Evolutionary conservation across 2,113 vertebrate species (phyloP).

Genomic region (Otus sunia): DNA sequence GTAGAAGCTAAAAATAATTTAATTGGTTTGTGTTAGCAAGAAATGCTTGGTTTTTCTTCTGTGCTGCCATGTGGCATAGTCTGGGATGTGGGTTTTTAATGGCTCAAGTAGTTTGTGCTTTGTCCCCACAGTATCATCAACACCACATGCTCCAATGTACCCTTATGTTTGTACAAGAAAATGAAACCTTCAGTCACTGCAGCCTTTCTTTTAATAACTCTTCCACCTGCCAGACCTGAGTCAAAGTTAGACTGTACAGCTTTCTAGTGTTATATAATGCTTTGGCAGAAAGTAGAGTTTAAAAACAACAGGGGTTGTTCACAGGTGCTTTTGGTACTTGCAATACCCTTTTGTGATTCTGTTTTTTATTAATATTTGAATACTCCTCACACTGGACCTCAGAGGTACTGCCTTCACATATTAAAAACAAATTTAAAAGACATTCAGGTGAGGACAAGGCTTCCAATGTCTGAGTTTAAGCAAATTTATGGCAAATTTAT

Average conservation of each 20-base stretch:
- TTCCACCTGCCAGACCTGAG: slow-evolving; percentile 52
- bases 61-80: slow-evolving; percentile 55
- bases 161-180: slow-evolving; percentile 57
- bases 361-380: not conserved
- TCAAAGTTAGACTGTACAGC: not conserved
- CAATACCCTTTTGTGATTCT: not conserved
- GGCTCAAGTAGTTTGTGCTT: slow-evolving; percentile 49
- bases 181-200: slow-evolving; percentile 21
- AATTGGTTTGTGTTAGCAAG: slow-evolving; percentile 66
- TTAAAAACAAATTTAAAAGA: not conserved
- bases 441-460: not conserved
- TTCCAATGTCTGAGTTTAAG: not conserved
- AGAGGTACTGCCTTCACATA: not conserved
- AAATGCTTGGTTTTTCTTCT: slow-evolving; percentile 52
- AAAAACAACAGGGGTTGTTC: not conserved
- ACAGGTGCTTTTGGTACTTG: not conserved
- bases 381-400: not conserved
- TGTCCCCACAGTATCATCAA: slow-evolving; percentile 56
- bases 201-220: slow-evolving; percentile 54
- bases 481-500: not conserved
- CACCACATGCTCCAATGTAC: slow-evolving; percentile 53
- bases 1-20: slow-evolving; percentile 58
- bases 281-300: not conserved
- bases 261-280: not conserved
- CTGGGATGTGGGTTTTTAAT: slow-evolving; percentile 71